These are phyloP conservation scores for Dasypogon diadema DNA, from an alignment of 2,888 invertebrate species.

Conservation along the genomic window DNA sequence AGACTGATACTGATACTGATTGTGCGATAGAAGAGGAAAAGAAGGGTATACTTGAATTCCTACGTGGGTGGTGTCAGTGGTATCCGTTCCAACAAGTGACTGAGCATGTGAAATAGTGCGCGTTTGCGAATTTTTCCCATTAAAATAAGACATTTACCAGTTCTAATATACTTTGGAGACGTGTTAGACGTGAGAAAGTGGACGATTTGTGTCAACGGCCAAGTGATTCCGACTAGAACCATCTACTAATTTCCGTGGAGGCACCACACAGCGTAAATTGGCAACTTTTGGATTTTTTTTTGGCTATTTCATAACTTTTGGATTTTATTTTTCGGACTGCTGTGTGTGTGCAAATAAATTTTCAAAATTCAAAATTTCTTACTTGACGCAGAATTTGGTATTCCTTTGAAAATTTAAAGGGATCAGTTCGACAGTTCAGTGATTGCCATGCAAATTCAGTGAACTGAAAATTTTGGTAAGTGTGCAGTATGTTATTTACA, in stretches of 20 bases:
- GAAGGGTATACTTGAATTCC: too few species aligned
- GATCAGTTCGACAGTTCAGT: too few species aligned
- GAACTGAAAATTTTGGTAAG: too few species aligned
- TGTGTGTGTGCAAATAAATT: slow-evolving; percentile 48
- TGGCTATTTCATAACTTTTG: slow-evolving; percentile 12
- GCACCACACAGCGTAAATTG: slow-evolving; percentile 51
- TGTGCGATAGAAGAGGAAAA: background rate
- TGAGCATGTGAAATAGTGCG: slow-evolving; percentile 18
- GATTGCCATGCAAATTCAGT: too few species aligned
- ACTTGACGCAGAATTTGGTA: too few species aligned
- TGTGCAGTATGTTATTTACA: too few species aligned
- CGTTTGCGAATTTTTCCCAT: background rate
- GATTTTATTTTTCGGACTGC: slow-evolving; percentile 42
- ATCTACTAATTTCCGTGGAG: slow-evolving; percentile 4
- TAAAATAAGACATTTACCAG: slow-evolving; percentile 10
- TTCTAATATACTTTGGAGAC: background rate
- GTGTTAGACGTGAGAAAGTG: background rate
- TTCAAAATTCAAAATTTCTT: slow-evolving; percentile 40
- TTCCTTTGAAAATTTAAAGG: too few species aligned
- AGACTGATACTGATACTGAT: slow-evolving; percentile 25
- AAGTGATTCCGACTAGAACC: background rate
- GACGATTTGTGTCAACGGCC: background rate
- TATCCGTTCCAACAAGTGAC: slow-evolving; percentile 25
- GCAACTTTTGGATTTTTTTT: slow-evolving; percentile 40
- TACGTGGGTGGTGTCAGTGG: slow-evolving; percentile 6